Evolutionary conservation across 1,140 invertebrate genomes (phyloP), one percentile per base, ranked within the genome.

Genomic region (Drosophila nigromelanica): DNA sequence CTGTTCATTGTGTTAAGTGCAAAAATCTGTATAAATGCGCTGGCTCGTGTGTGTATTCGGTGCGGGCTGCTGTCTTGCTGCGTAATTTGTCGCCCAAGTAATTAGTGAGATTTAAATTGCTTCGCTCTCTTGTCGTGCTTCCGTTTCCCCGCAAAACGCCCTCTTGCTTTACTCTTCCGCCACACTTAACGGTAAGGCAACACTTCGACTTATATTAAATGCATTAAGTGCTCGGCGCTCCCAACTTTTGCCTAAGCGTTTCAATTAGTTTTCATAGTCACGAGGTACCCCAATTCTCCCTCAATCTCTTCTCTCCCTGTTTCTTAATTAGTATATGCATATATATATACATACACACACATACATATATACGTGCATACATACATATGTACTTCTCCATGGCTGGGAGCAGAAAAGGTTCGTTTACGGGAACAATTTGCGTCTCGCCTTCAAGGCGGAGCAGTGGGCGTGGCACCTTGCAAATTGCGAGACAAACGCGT

Each of bases 51-150:
- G 47, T 56, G 64, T 61, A 37, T 42, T 15, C 7, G 56, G 12
- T 30, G 27, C 12, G 5, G 37, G 30, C 43, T 76, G 42, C 62
- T 58, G 45, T 68, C 67, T 55, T 45, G 39, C 56, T 56, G 76
- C 66, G 86, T 83, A 91, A 91, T 91, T 91, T 91, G 90, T 91
- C 90, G 90, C 90, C 77, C 71, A 80, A 90, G 89, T 91, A 91
- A 91, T 91, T 91, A 91, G 90, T 85, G 87, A 91, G 90, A 91
- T 91, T 91, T 91, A 91, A 91, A 91, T 89, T 90, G 79, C 79
- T 85, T 90, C 78, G 72, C 73, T 67, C 70, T 78, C 55, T 77
- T 60, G 58, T 68, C 45, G 14, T 42, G 42, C 18, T 14, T 37
- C 5, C 3, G 14, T 59, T 50, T 24, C 39, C 24, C 39, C 43